A percentile compares a stretch with the other conserved stretches of the same genome.
phyloP scores from a whole-genome alignment of 2,888 invertebrate species.

The Synanthedon tipuliformis region DNA sequence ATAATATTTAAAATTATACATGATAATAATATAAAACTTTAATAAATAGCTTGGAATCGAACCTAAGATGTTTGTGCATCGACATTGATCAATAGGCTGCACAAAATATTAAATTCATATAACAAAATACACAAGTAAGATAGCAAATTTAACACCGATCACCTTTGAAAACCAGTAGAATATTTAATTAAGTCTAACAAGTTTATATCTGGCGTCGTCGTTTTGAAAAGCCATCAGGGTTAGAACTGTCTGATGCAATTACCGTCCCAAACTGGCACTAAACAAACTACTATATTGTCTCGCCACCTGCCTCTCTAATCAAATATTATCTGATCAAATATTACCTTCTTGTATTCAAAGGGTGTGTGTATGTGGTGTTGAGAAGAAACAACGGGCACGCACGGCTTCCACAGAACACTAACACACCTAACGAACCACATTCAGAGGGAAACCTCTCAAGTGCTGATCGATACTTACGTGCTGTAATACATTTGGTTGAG shows the following conservation, averaged over 20 bases:
- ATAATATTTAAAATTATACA: too few relatives aligned
- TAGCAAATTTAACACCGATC: too few relatives aligned
- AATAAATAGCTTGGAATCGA: too few relatives aligned
- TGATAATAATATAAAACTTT: too few relatives aligned
- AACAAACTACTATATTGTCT: background rate
- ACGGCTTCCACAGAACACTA: slow-evolving; percentile 27
- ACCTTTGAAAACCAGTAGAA: background rate
- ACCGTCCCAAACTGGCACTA: background rate
- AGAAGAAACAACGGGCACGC: slow-evolving; percentile 31
- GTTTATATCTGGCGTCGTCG: background rate
- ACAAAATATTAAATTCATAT: too few relatives aligned
- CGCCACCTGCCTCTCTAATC: slow-evolving; percentile 37
- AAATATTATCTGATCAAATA: slow-evolving; percentile 57
- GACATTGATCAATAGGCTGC: too few relatives aligned
- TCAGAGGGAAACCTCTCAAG: slow-evolving; percentile 47
- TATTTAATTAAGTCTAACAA: background rate
- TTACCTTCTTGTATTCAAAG: slow-evolving; percentile 23
- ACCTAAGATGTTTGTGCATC: too few relatives aligned
- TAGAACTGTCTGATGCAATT: background rate
- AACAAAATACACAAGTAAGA: too few relatives aligned
- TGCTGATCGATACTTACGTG: slow-evolving; percentile 43
- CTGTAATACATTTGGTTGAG: background rate
- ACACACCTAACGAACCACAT: slow-evolving; percentile 57
- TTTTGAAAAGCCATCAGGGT: background rate
- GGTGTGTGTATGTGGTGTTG: slow-evolving; percentile 5